Evolutionary conservation across 2,797 vertebrate genomes (phyloP), one percentile per base, ranked within the genome.

Genomic region (Sebastolobus altivelis): DNA sequence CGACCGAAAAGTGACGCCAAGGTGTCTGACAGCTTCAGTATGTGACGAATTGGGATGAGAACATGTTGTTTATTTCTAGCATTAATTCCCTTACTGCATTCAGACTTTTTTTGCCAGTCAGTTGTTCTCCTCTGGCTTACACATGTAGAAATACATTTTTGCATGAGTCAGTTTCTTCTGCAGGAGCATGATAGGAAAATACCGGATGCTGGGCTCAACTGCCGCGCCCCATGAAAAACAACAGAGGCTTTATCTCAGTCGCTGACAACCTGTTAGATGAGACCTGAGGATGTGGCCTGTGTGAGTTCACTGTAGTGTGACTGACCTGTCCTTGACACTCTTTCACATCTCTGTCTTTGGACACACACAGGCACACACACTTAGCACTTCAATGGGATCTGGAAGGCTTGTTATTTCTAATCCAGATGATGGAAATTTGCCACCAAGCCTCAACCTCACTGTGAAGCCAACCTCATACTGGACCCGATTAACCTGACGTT

Each of bases 261-360:
- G 81, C 78, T 81, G 79, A 91, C 82, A 87, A 43, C 72, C 63
- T 56, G 78, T 82, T 69, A 86, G 79, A 80, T 60, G 76, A 82
- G 56, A 80, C 52, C 43, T 66, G 79, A 80, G 67, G 65, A 38
- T 43, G 63, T 25, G 66, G 38, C 54, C 68, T 76, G 77, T 75
- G 66, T 76, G 58, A 72, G 52, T 71, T 60, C 67, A 31, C 70
- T 49, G 37, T 54, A 46, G 69, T 46, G 67, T 37, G 55, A n/a
- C 43, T 80, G 82, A 89, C 43, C 43, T 46, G 0, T 46, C 80
- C 77, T 83, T 82, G 72, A 52, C 11, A n/a, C 38, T 76, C 29
- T 59, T 43, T 63, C 38, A 22, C 43, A 55, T 75, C 55, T 46
- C 43, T 31, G 31, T 65, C 63, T 66, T 35, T 63, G 59, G 55